Evolutionary conservation across 2,888 invertebrate genomes (phyloP).

Genomic region (Lepidochitona cinerea): DNA sequence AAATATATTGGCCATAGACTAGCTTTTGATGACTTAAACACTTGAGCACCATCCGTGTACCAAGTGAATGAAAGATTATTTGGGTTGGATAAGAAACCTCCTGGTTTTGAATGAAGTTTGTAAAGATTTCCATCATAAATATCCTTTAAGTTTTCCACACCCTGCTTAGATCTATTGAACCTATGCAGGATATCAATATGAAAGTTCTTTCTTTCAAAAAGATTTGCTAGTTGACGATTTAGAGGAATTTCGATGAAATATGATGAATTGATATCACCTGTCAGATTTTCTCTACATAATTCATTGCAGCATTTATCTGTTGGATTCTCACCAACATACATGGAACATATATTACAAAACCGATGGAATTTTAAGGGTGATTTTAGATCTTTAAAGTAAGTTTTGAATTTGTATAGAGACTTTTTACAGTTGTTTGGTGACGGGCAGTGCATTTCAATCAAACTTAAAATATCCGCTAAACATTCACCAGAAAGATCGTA

Average conservation of each 20-base stretch:
- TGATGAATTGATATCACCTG: background rate
- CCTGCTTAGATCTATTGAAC: constrained; percentile 13
- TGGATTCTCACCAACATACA: background rate
- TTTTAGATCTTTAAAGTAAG: constrained; percentile 22
- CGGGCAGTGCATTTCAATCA: constrained; percentile 20
- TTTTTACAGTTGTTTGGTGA: constrained; percentile 7
- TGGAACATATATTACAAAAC: constrained; percentile 21
- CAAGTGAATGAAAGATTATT: constrained; percentile 24
- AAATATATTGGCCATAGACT: constrained; percentile 26
- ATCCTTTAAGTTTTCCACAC: constrained; percentile 18
- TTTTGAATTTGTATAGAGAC: constrained; percentile 21
- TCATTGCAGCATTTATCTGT: background rate
- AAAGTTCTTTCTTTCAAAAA: constrained; percentile 19
- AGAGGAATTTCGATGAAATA: constrained; percentile 29
- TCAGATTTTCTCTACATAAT: background rate
- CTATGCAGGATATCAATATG: constrained; percentile 17
- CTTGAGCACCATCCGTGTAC: constrained; percentile 30
- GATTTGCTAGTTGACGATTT: constrained; percentile 17
- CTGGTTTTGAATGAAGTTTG: constrained; percentile 8
- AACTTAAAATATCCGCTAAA: constrained; percentile 22
- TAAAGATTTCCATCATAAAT: constrained; percentile 29
- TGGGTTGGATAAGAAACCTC: constrained; percentile 3
- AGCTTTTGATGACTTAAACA: constrained; percentile 30
- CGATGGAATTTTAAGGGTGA: constrained; percentile 17
- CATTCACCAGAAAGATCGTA: constrained; percentile 28